Conservation (phyloP, 2,888 invertebrate genomes). For the Tachina grossa region DNA sequence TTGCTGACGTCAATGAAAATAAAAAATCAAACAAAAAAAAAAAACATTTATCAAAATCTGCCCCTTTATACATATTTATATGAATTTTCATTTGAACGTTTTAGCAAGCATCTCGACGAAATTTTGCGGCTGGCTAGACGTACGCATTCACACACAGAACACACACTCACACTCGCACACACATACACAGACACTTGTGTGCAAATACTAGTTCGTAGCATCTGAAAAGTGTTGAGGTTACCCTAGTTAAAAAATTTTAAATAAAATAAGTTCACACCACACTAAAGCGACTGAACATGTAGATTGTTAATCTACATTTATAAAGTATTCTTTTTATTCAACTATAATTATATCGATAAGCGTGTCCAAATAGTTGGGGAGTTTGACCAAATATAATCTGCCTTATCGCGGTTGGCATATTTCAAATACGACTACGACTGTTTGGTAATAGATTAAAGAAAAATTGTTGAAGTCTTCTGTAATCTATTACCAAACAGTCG, state of each 20-base stretch:
- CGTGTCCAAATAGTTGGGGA: no score
- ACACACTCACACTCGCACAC: neutral
- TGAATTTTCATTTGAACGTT: constrained; percentile 40
- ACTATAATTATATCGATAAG: no score
- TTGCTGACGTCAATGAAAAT: constrained; percentile 81
- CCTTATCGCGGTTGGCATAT: no score
- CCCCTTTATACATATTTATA: constrained; percentile 41
- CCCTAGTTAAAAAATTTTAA: neutral
- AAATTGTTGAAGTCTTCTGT: no score
- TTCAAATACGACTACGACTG: no score
- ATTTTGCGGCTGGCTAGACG: constrained; percentile 45
- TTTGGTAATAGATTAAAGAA: no score
- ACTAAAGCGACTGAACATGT: neutral
- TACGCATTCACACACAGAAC: constrained; percentile 31
- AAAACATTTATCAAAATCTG: constrained; percentile 47
- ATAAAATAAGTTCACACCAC: neutral
- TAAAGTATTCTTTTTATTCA: no score
- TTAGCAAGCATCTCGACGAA: constrained; percentile 13
- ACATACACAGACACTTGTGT: neutral
- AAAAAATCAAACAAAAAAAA: constrained; percentile 3
- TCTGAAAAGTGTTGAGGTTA: constrained; percentile 5
- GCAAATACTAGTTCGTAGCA: constrained; percentile 6
- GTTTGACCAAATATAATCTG: no score
- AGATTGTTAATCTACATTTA: neutral
- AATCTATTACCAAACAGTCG: no score